Evolutionary conservation across 2,888 invertebrate species (phyloP).

Genomic region (Syrphus vitripennis): DNA sequence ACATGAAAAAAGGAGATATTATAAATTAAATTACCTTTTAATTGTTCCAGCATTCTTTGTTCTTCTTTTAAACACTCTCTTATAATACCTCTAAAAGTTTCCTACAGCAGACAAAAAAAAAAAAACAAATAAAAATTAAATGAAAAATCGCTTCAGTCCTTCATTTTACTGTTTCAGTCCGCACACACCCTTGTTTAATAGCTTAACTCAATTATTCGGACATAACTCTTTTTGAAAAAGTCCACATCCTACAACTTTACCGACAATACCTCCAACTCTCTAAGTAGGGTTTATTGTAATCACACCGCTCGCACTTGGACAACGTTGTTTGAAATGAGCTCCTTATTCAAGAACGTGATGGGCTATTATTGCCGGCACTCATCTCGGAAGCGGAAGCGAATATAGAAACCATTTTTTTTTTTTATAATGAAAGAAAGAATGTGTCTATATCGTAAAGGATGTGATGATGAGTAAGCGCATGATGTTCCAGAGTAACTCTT

Average conservation of each 20-base stretch:
- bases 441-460: slow-evolving; percentile 1
- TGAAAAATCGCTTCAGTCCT: slow-evolving; percentile 18
- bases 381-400: slow-evolving; percentile 33
- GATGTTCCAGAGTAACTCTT: slow-evolving; percentile 22
- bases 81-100: slow-evolving; percentile 24
- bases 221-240: slow-evolving; percentile 62
- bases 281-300: slow-evolving; percentile 30
- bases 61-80: slow-evolving; percentile 5
- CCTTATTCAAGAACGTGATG: slow-evolving; percentile 37
- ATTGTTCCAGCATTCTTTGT: slow-evolving; percentile 29
- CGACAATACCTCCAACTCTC: not conserved
- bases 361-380: slow-evolving; percentile 41
- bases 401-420: slow-evolving; percentile 11
- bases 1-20: slow-evolving; percentile 11
- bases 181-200: slow-evolving; percentile 30
- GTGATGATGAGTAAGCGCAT: slow-evolving; percentile 45
- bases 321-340: slow-evolving; percentile 45
- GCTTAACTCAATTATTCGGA: slow-evolving; percentile 67
- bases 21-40: slow-evolving; percentile 48
- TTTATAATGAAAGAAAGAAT: not conserved
- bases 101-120: not conserved
- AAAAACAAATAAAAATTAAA: not conserved
- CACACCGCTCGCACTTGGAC: slow-evolving; percentile 19
- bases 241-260: not conserved
- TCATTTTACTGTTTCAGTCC: not conserved